Base-by-base conservation (phyloP, 2,113 vertebrate genomes). In the Cercopithecus mona region DNA sequence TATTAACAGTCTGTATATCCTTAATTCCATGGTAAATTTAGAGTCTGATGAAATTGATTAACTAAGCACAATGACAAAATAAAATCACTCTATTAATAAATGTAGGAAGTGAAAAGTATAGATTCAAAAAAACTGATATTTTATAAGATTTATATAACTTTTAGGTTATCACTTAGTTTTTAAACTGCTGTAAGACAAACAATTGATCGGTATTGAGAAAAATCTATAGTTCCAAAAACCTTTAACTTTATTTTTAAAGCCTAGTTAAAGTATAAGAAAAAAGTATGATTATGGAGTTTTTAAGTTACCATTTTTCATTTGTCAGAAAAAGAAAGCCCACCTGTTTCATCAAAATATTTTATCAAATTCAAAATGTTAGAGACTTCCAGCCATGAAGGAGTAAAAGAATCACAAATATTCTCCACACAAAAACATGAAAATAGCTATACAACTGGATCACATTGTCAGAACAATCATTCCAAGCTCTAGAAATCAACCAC, bases 281-380 rank as follows among this genome's bases (percentile, higher is more conserved):
- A 32, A 76, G 10, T n/a, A 43, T 73, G 7, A 73, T n/a, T 64
- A 40, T 16, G 35, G 14, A 25, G 30, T 80, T 76, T 81, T 85
- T 27, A 76, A 94, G 48, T 50, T 92, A 83, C 35, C 22, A 13
- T 88, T 68, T 70, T 81, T 40, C 38, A 64, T 61, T 92, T 88
- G 22, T 87, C 79, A 27, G 18, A 48, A 83, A 78, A 93, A 68
- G 18, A 72, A 95, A 73, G 82, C 9, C 8, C 35, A 76, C 17
- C 30, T 85, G 14, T 82, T 92, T 87, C 57, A 72, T 59, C 20
- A 87, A 86, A 95, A 80, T 64, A n/a, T 92, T 81, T 87, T 57
- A 83, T 68, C 45, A 76, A 35, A 68, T 75, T 25, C 79, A 83
- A 93, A 93, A 83, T 76, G 20, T 68, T 23, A 5, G 38, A 40